phyloP scores from a whole-genome alignment of 2,797 vertebrate genomes.

The Xyrichtys novacula region DNA sequence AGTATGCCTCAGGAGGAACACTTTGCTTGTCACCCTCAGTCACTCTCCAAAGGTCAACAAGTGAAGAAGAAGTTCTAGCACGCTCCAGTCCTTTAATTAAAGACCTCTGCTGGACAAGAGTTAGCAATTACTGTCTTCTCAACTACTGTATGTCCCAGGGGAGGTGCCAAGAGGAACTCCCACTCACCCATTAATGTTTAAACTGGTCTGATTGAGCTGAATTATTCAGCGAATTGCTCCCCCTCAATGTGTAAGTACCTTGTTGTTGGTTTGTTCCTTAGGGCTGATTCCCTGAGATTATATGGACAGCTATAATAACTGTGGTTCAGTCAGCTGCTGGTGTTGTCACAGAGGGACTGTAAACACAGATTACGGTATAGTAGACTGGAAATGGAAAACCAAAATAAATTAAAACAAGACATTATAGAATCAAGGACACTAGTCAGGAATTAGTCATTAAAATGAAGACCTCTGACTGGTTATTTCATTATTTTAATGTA shows the following conservation, averaged over 20 bases:
- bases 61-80: constrained; percentile 49
- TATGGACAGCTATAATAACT: constrained; percentile 20
- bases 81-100: constrained; percentile 74
- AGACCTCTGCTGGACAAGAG: constrained; percentile 75
- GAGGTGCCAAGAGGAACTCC: constrained; percentile 72
- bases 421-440: not conserved
- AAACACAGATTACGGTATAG: not conserved
- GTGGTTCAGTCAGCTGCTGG: constrained; percentile 8
- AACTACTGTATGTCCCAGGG: constrained; percentile 65
- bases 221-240: constrained; percentile 79
- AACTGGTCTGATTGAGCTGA: constrained; percentile 72
- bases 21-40: constrained; percentile 49
- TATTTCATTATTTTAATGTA: too few species aligned
- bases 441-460: too few species aligned
- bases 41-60: constrained; percentile 57
- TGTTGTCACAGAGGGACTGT: not conserved
- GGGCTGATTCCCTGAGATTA: constrained; percentile 28
- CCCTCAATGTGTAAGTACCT: constrained; percentile 53
- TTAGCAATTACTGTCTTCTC: constrained; percentile 78
- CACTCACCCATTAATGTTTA: constrained; percentile 78
- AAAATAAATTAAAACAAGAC: not conserved
- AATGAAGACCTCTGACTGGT: too few species aligned
- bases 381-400: not conserved
- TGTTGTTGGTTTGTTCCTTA: constrained; percentile 47
- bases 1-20: constrained; percentile 31